Evolutionary conservation across 2,888 invertebrate species (phyloP).

Genomic region (Spodoptera littoralis): DNA sequence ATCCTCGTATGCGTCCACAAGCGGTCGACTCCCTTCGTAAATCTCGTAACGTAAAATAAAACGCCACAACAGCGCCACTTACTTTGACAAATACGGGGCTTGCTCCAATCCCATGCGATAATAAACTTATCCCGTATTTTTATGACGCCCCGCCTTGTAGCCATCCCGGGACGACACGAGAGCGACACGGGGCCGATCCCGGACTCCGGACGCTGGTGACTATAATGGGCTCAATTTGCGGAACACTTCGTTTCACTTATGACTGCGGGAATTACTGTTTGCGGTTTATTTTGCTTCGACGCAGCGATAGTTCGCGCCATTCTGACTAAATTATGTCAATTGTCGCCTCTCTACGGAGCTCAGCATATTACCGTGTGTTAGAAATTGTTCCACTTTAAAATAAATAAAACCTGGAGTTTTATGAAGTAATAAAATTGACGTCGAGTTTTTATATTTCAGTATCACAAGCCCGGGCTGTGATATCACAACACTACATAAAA

Average conservation of each 20-base stretch:
- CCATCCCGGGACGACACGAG: constrained; percentile 33
- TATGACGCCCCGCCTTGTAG: constrained; percentile 42
- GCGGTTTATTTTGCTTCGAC: constrained; percentile 7
- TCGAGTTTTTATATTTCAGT: no score
- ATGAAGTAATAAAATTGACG: no score
- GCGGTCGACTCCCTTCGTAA: constrained; percentile 33
- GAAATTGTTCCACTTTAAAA: no score
- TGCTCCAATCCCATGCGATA: constrained; percentile 50
- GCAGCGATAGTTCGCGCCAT: no score
- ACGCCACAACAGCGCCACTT: constrained; percentile 47
- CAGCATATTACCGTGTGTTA: no score
- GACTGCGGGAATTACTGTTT: constrained; percentile 33
- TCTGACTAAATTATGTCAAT: no score
- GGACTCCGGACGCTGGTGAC: constrained; percentile 34
- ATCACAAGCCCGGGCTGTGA: no score
- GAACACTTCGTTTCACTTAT: constrained; percentile 45
- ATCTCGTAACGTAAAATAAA: constrained; percentile 45
- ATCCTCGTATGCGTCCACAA: neutral
- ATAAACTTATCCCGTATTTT: constrained; percentile 50
- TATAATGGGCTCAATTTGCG: constrained; percentile 48
- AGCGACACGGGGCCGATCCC: constrained; percentile 38
- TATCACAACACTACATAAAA: no score
- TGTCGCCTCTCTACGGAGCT: no score
- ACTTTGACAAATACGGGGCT: constrained; percentile 50
- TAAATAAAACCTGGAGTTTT: no score